A percentile compares a stretch with the other conserved stretches of the same genome.
Conservation (phyloP, 2,888 invertebrate species). For the Chymomyza caudatula region DNA sequence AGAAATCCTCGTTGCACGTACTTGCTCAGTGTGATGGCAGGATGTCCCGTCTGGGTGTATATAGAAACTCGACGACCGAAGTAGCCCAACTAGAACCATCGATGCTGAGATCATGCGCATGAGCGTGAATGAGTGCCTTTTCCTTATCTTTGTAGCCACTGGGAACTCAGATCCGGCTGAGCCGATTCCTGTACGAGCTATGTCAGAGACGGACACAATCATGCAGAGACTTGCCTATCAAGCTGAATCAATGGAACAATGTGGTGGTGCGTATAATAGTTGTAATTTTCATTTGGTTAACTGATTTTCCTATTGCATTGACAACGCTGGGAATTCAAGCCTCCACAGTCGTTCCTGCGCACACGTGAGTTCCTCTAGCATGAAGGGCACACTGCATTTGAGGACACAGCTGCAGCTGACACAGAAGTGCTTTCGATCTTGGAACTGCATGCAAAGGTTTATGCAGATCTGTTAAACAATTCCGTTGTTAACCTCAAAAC, state of each 20-base stretch:
- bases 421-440: conserved; percentile 91
- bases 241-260: conserved; percentile 99
- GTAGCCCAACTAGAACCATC: too few species aligned
- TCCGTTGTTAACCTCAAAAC: conserved; percentile 98
- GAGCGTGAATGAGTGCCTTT: conserved; percentile 98
- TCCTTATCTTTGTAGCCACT: conserved; percentile 98
- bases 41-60: too few species aligned
- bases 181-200: conserved; percentile 97
- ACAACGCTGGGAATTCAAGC: conserved; percentile 99
- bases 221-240: conserved; percentile 96
- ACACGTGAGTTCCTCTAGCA: conserved; percentile 99
- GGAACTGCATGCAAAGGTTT: conserved; percentile 93
- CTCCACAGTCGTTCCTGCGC: conserved; percentile 98
- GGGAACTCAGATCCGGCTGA: conserved; percentile 97
- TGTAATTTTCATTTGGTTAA: background rate
- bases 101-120: conserved; percentile 91
- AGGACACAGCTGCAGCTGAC: conserved; percentile 88
- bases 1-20: too few species aligned
- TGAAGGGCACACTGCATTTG: conserved; percentile 98
- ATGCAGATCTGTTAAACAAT: conserved; percentile 93
- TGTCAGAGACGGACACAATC: conserved; percentile 99
- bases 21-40: too few species aligned
- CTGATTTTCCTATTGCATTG: background rate
- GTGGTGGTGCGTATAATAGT: conserved; percentile 88
- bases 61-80: too few species aligned